These are phyloP conservation scores for Plutomurus gul DNA, from an alignment of 1,140 invertebrate species.

Conservation along the genomic window DNA sequence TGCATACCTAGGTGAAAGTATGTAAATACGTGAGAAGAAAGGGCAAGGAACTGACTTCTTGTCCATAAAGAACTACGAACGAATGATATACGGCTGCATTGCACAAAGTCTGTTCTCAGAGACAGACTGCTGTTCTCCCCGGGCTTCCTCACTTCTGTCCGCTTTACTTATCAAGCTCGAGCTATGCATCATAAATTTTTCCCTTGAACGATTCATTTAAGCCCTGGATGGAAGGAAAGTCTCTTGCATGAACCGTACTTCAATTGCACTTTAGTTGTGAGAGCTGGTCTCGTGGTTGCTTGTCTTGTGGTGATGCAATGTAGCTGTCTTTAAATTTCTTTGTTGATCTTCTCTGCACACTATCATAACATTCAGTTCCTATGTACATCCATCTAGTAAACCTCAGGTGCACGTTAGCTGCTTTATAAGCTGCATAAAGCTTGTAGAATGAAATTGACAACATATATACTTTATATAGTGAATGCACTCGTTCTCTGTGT, in stretches of 20 bases:
- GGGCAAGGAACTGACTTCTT: no score
- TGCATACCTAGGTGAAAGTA: neutral
- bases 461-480: no score
- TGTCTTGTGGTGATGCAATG: no score
- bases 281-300: no score
- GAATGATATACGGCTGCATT: neutral
- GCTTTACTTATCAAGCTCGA: neutral
- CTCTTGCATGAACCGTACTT: neutral
- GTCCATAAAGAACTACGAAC: neutral
- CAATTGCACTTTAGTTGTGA: neutral
- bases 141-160: neutral
- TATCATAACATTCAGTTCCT: no score
- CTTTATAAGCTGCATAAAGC: no score
- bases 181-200: slow-evolving; percentile 14
- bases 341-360: no score
- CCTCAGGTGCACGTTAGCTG: no score
- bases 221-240: neutral
- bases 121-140: neutral
- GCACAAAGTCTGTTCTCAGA: neutral
- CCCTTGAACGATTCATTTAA: neutral
- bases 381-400: no score
- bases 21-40: neutral
- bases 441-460: no score
- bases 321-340: no score
- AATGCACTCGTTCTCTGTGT: no score